Base-by-base conservation (phyloP, 2,797 vertebrate genomes). In the Pogoniulus pusillus region DNA sequence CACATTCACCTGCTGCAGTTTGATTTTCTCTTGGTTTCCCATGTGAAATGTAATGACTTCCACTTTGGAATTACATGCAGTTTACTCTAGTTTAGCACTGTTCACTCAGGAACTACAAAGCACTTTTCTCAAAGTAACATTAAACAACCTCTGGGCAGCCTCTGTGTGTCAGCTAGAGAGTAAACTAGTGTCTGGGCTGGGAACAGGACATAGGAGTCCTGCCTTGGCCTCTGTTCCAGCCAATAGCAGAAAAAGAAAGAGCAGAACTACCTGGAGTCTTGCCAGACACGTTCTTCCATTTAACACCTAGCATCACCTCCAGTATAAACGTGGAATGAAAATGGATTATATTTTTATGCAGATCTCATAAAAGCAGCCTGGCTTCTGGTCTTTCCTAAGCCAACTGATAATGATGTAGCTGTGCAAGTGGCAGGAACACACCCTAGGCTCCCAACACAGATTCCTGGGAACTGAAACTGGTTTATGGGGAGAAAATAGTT, bases 291-390 rank as follows among this genome's bases (percentile, higher is more conserved):
- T 83, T 88, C 58, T 77, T 51, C 45, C 32, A 73, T 79, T 58
- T 90, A 88, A 75, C 45, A 82, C 63, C 78, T 65, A 86, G 70
- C 68, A 91, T 72, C 79, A 45, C 84, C 73, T 80, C 79, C 82
- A 45, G 4, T 35, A 32, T 37, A 54, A 85, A 6, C 64, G 70
- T 64, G 82, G 84, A 85, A 92, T 91, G 82, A 80, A 74, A 81
- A 80, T n/a, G 35, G 64, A 59, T 90, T 85, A 29, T 75, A 16
- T 75, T 90, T 92, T 82, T 57, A 70, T 16, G 32, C 75, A 69
- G 70, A 81, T 73, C 75, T 17, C 51, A 72, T 88, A 60, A 72
- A 72, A 80, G 79, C 82, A 93, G 79, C 41, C 62, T 30, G 32
- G 86, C n/a, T 71, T 71, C 71, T 0, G 2, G 51, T 30, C 47